Evolutionary conservation across 2,113 vertebrate genomes (phyloP), one percentile per base, ranked within the genome.

Genomic region (Phylloscopus whistleri): DNA sequence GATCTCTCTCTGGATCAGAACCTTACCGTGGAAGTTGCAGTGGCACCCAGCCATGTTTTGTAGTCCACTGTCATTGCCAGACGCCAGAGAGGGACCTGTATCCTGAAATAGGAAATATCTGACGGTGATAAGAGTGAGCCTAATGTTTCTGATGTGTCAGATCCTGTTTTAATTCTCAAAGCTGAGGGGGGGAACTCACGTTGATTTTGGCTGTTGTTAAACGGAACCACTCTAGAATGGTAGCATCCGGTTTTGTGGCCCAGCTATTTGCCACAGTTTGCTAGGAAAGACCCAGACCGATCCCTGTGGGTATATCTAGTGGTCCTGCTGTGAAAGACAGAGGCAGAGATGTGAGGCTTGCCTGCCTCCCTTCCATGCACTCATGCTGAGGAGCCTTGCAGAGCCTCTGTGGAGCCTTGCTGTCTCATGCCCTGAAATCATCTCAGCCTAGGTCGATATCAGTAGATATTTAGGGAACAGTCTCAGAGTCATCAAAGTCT

Each of bases 301-400:
- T 39, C 27, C 21, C 52, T 87, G 30, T 1, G 2, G 13, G 3
- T 64, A 6, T 64, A 43, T 21, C 39, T 22, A 63, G 33, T 56
- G 39, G 8, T 78, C 18, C 41, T 74, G 23, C 33, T 76, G 14
- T 46, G 63, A 74, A 83, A 69, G 51, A 23, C 77, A 89, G 48
- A 73, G n/a, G 44, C 15, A 81, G 55, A 76, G 37, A 62, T 0
- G 0, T 8, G 5, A 17, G 14, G 15, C 16, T 93, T 85, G 28
- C 60, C 73, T 75, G 37, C 28, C 43, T 20, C 22, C 28, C 28
- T 79, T 19, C n/a, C 35, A 7, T 23, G 48, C 11, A 22, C 28
- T 56, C 18, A 31, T 0, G 3, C 28, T 1, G 0, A 43, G 22
- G 46, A 94, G 6, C 53, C n/a, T 27, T 10, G 3, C 35, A 53